Conservation (phyloP, 2,888 invertebrate species). For the Euspilapteryx auroguttella region DNA sequence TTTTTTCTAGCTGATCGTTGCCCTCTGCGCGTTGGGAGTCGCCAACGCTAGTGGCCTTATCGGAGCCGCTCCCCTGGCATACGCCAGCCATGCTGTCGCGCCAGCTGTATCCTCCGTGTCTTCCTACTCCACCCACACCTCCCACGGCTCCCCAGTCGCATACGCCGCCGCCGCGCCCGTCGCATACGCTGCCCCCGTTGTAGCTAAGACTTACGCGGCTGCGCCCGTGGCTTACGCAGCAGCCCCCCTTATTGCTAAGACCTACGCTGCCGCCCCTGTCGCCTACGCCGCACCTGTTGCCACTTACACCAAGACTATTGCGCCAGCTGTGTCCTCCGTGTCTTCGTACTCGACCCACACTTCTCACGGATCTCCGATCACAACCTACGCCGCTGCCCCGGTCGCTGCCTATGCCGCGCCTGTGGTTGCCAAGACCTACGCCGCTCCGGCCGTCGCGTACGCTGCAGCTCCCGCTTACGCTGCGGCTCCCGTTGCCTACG, state of each 20-base stretch:
- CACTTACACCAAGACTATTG: not conserved
- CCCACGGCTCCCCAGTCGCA: slow-evolving; percentile 14
- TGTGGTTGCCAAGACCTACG: slow-evolving; percentile 19
- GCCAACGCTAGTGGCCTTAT: slow-evolving; percentile 59
- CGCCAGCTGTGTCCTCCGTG: slow-evolving; percentile 9
- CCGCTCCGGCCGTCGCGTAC: slow-evolving; percentile 16
- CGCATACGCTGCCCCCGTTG: slow-evolving; percentile 10
- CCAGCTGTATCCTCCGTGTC: slow-evolving; percentile 10
- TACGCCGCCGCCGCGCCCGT: slow-evolving; percentile 20
- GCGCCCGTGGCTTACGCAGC: slow-evolving; percentile 9
- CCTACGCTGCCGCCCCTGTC: slow-evolving; percentile 14
- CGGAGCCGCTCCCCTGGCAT: slow-evolving; percentile 9
- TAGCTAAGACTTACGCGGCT: slow-evolving; percentile 6
- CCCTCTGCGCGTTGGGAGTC: slow-evolving; percentile 62
- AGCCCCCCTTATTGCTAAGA: slow-evolving; percentile 12
- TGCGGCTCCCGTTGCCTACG: slow-evolving; percentile 6
- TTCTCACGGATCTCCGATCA: too few species aligned
- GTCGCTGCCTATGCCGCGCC: slow-evolving; percentile 21
- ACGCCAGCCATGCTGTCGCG: slow-evolving; percentile 11
- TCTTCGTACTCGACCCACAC: slow-evolving; percentile 5
- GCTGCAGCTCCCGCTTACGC: slow-evolving; percentile 8
- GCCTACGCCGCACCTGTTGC: slow-evolving; percentile 1
- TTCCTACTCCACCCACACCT: slow-evolving; percentile 7
- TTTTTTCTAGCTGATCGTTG: slow-evolving; percentile 57
- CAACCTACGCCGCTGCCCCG: slow-evolving; percentile 12